Evolutionary conservation across 2,888 invertebrate species (phyloP).

Genomic region (Bugulina stolonifera): DNA sequence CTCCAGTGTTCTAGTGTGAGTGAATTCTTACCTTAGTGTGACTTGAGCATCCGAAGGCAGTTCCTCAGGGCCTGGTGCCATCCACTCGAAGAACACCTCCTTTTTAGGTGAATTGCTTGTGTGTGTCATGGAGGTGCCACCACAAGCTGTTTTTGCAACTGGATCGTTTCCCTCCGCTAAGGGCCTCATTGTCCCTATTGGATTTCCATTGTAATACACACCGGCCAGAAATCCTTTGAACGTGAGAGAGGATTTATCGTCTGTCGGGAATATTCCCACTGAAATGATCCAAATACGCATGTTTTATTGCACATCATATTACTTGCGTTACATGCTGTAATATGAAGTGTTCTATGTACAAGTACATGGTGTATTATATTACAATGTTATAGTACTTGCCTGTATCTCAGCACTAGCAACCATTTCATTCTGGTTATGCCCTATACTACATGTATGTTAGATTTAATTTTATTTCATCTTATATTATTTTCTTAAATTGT

Average conservation of each 20-base stretch:
- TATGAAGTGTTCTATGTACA: too few species aligned
- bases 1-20: too few species aligned
- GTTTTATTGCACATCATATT: too few species aligned
- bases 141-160: neutral
- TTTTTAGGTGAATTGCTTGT: neutral
- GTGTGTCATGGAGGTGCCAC: neutral
- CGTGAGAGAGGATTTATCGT: neutral
- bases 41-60: neutral
- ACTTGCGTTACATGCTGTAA: too few species aligned
- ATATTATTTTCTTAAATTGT: too few species aligned
- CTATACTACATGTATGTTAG: too few species aligned
- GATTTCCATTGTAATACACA: neutral
- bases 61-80: neutral
- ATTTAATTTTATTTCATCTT: too few species aligned
- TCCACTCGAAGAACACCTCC: conserved; percentile 17
- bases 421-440: too few species aligned
- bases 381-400: too few species aligned
- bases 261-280: conserved; percentile 24
- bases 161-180: neutral
- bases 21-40: neutral
- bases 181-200: neutral
- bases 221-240: conserved; percentile 14
- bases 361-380: too few species aligned
- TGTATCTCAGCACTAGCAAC: too few species aligned
- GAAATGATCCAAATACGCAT: too few species aligned